Evolutionary conservation across 2,113 vertebrate species (phyloP), one percentile per base, ranked within the genome.

Genomic region (Phalacrocorax carbo): DNA sequence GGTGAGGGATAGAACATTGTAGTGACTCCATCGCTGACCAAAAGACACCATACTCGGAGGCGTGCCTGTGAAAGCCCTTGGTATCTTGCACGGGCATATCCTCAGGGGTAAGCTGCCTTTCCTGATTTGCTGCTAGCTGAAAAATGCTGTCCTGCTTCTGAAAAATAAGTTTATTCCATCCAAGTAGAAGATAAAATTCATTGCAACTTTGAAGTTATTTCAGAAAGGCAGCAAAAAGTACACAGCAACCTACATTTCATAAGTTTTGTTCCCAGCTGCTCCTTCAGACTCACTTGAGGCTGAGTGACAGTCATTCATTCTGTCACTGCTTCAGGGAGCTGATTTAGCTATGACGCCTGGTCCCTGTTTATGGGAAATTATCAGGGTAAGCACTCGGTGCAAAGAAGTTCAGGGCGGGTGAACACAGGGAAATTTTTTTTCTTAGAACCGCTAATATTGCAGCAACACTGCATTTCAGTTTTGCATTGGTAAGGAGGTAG

Each of bases 1-100:
- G 44, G 13, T 0, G 7, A n/a, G 38, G 27, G 34, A 26, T 49
- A 76, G 54, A 62, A 14, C 1, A 0, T 7, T 0, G 0, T 10
- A 15, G 32, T 27, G 38, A 38, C 11, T 51, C 17, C 84, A 40
- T 23, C 22, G 2, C 42, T 21, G 58, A 22, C 49, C 26, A 25
- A 23, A 58, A 21, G 21, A 6, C 13, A 7, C 34, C 0, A 1
- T 32, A 9, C n/a, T 91, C 3, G 1, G n/a, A 75, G 68, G 16
- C 16, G 17, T 14, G 73, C 27, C 32, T 86, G 44, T 58, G 60
- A 15, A 87, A 87, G 15, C 34, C 5, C 0, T 18, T 42, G 42
- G 13, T 52, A 2, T 64, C 42, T 70, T 20, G 15, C 2, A 3
- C 2, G 4, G 26, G 12, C 21, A 3, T 48, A 23, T 73, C 3